Base-by-base conservation (phyloP, 2,888 invertebrate genomes). In the Lasius platythorax region DNA sequence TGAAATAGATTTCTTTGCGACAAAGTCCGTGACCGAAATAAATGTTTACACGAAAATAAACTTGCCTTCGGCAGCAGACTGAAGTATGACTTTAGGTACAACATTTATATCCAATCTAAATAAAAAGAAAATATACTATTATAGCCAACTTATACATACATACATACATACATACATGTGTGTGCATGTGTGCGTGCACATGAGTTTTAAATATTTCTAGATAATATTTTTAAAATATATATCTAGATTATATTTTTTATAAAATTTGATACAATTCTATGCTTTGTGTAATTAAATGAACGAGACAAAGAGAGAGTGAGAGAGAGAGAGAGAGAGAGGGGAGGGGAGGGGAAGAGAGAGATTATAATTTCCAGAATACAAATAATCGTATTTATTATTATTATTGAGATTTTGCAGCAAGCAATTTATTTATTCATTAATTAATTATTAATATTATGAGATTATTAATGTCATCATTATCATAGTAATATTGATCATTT, bases 1-100 rank as follows among this genome's bases (percentile, higher is more conserved):
- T 23, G 68, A 85, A 82, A 53, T 58, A 28, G 33, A 70, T 50
- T 64, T 56, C 72, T 83, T 86, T 73, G 37, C 50, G 68, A 73
- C 67, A 63, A 87, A 85, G 37, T 72, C 37, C 33, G 46, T 12
- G 61, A 79, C 46, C 46, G 18, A 79, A 79, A 79, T 79, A 64
- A 64, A 56, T 82, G 30, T 75, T 82, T 75, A 43, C 28, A 50
- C 46, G 46, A 70, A 61, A 72, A 72, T 63, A 61, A 72, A 72
- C 37, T 72, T 33, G 46, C 12, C 3, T 30, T 28, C 8, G 9
- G 28, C 15, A 58, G 15, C 53, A 50, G 15, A 4, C 28, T 82
- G 28, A 63, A 63, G 12, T 82, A 64, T 82, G 58, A 79, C 43
- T 78, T 53, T 18, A 40, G 33, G 15, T 40, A 40, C 33, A 50